Base-by-base conservation (phyloP, 92 coral and sea anemone species). In the Actinostola sp. region DNA sequence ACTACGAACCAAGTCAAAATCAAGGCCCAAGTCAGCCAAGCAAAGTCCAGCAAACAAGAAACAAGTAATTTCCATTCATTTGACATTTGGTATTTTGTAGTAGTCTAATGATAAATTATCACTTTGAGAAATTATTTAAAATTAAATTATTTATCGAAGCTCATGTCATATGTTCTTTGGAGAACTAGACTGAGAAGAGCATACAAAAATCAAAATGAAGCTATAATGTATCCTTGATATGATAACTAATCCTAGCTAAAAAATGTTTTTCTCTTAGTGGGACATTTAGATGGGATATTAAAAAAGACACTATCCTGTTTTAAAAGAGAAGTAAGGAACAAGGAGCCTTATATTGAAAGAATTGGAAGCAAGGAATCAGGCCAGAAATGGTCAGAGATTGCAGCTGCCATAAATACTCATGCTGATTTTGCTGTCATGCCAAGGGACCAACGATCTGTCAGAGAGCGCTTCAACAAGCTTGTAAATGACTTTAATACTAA, bases 311-410 rank as follows among this genome's bases (percentile, higher is more conserved):
- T n/a, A 30, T 77, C 38, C 55, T 77, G 12, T 67, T 77, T n/a
- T n/a, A n/a, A n/a, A 39, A 66, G 66, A 52, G 73, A 76, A 76
- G 82, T 76, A 76, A 64, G 82, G 65, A 46, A 48, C 33, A 31
- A 45, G 34, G 66, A 66, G 67, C 82, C 82, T 2, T 77, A 63
- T 36, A 44, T 77, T 58, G 33, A 63, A 20, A 55, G 64, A 59
- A 52, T 17, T 66, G 82, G 82, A 23, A 77, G 67, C 66, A 67
- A 56, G 52, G 82, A 77, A 42, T 44, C 82, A 48, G 82, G 82
- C 48, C 82, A 77, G 69, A 67, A 56, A 67, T 66, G 75, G 82
- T 65, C 75, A 63, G 82, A 77, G 26, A 24, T 55, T 55, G 35
- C 30, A 28, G 11, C 35, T 55, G 32, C 33, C 61, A 8, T 55